Evolutionary conservation across 2,797 vertebrate species (phyloP).

Genomic region (Mionectes olivaceus): DNA sequence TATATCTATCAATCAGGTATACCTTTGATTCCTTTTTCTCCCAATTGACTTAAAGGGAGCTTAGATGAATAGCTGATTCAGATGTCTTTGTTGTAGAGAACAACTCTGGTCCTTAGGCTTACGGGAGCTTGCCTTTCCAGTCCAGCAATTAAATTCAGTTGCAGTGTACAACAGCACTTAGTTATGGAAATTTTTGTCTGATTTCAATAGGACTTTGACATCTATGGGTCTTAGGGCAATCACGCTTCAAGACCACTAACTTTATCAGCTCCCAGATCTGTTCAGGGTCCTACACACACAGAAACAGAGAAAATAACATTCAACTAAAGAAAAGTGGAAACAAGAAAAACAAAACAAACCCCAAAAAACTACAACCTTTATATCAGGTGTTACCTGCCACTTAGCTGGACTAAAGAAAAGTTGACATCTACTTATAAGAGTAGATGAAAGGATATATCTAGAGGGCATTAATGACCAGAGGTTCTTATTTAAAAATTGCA

Average conservation of each 20-base stretch:
- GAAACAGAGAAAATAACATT: neutral
- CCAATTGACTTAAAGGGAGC: neutral
- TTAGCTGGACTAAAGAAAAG: neutral
- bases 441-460: neutral
- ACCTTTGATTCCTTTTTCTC: neutral
- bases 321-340: neutral
- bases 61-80: neutral
- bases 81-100: neutral
- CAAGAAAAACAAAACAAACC: neutral
- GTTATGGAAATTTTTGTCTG: neutral
- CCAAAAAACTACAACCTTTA: neutral
- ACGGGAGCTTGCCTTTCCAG: neutral
- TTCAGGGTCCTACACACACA: neutral
- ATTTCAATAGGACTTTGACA: neutral
- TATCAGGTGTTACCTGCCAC: neutral
- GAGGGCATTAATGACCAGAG: neutral
- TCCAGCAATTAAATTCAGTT: neutral
- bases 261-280: neutral
- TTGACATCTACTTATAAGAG: neutral
- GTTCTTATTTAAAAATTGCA: neutral
- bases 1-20: neutral
- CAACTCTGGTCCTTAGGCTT: neutral
- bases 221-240: neutral
- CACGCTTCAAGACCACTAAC: neutral
- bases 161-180: neutral